These are phyloP conservation scores for Cyclophora punctaria DNA, from an alignment of 2,888 invertebrate species.

Conservation along the genomic window DNA sequence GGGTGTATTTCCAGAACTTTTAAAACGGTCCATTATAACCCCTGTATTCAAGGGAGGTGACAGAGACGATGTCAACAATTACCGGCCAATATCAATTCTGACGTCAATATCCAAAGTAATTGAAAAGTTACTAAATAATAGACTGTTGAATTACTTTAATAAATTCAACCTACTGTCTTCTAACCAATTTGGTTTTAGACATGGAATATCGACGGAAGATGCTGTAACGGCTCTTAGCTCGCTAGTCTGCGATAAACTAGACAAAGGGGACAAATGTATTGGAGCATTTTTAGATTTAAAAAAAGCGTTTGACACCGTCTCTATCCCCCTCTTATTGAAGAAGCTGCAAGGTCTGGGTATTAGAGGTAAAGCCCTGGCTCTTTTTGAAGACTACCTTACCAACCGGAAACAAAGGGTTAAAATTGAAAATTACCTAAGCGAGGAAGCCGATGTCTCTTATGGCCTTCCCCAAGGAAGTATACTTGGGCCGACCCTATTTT, in stretches of 20 bases:
- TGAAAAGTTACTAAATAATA: constrained; percentile 5
- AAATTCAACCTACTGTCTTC: neutral
- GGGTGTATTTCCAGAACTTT: constrained; percentile 4
- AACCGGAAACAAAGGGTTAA: neutral
- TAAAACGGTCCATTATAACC: constrained; percentile 6
- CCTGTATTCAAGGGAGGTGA: constrained; percentile 6
- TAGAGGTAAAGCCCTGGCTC: neutral
- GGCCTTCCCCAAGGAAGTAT: neutral
- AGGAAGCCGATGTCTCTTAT: neutral
- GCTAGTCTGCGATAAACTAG: neutral
- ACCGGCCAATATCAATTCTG: constrained; percentile 10
- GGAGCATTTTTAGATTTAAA: neutral
- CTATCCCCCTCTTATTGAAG: neutral
- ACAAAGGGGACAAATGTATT: neutral
- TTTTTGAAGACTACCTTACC: neutral
- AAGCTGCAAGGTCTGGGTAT: neutral
- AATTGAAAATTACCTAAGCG: neutral
- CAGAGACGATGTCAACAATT: constrained; percentile 8
- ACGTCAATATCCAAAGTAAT: constrained; percentile 6
- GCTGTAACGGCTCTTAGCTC: neutral
- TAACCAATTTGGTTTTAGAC: neutral
- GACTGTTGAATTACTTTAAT: neutral
- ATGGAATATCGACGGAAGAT: neutral
- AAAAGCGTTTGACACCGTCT: neutral
- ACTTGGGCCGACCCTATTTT: neutral